A percentile compares a stretch with the other conserved stretches of the same genome.
Evolutionary conservation across 2,797 vertebrate genomes (phyloP).

Genomic region (Taeniopygia guttata): DNA sequence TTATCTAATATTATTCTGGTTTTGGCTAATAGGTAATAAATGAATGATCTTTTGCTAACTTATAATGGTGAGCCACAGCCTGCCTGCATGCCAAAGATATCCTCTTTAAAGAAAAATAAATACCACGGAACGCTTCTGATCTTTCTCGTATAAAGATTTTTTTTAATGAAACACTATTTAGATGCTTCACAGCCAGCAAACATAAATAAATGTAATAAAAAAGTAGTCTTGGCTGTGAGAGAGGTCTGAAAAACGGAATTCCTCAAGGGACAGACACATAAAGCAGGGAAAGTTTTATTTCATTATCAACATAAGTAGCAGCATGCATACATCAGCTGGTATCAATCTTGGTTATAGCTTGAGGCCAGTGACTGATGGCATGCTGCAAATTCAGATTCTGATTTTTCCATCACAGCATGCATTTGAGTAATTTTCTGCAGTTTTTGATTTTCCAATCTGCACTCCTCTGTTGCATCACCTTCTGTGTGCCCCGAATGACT

Average conservation of each 20-base stretch:
- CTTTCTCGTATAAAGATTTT: neutral
- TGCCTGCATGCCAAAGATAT: neutral
- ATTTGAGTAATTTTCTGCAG: neutral
- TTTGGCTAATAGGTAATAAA: neutral
- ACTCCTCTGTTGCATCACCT: neutral
- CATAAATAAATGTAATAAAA: constrained; percentile 14
- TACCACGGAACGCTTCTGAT: neutral
- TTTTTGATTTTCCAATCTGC: constrained; percentile 1
- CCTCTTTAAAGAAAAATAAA: constrained; percentile 20
- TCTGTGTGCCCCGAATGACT: fast-evolving
- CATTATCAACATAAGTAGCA: neutral
- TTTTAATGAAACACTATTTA: constrained; percentile 12
- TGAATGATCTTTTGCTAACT: neutral
- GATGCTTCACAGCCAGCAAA: neutral
- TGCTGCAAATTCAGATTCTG: constrained; percentile 24
- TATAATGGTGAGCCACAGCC: neutral
- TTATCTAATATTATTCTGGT: neutral
- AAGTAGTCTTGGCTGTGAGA: neutral
- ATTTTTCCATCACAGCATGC: neutral
- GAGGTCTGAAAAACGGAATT: neutral
- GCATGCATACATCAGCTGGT: neutral
- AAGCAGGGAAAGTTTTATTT: constrained; percentile 16
- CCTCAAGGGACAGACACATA: constrained; percentile 7
- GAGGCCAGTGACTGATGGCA: neutral
- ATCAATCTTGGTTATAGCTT: constrained; percentile 22